Evolutionary conservation across 2,888 invertebrate genomes (phyloP), one percentile per base, ranked within the genome.

Genomic region (Herminia tarsipennalis): DNA sequence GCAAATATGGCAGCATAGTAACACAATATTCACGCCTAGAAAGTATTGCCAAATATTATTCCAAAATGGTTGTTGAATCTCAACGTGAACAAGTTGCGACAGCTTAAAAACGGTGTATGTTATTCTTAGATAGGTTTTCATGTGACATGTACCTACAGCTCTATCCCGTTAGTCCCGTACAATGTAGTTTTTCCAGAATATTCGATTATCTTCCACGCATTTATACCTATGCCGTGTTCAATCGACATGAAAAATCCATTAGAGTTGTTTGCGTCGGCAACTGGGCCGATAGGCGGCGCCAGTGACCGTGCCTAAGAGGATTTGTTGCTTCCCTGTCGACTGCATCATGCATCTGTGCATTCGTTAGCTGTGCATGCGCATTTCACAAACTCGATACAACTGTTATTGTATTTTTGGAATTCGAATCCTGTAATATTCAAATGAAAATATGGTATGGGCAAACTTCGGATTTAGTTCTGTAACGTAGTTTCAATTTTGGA

Each of bases 181-280:
- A 28, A 10, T 10, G 48, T 56, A 48, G 39, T 60, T 54, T 65
- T 66, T 71, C 67, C 52, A 52, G 74, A 67, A 76, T 67, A 74
- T 71, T 72, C 67, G 70, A 75, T 78, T 78, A 80, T 79, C 76
- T 76, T 69, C 61, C 64, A 77, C 74, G 73, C 74, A 80, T 77
- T 63, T 54, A 68, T 66, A 66, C 74, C 77, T 78, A 74, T 75
- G 74, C 70, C 69, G 73, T 85, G 86, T 81, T 85, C 86, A 86
- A 87, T 86, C 84, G 87, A 89, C 89, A 90, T 86, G 89, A 89
- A 89, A 89, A 88, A 89, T 83, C 89, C 89, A 90, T 89, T 89
- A 88, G 80, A 82, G 78, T 83, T 83, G 81, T 83, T 85, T 85
- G 81, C 78, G 77, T 76, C 76, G 77, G 78, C 76, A 66, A 73